phyloP scores from a whole-genome alignment of 2,113 vertebrate genomes.

The Leptocoma aspasia region DNA sequence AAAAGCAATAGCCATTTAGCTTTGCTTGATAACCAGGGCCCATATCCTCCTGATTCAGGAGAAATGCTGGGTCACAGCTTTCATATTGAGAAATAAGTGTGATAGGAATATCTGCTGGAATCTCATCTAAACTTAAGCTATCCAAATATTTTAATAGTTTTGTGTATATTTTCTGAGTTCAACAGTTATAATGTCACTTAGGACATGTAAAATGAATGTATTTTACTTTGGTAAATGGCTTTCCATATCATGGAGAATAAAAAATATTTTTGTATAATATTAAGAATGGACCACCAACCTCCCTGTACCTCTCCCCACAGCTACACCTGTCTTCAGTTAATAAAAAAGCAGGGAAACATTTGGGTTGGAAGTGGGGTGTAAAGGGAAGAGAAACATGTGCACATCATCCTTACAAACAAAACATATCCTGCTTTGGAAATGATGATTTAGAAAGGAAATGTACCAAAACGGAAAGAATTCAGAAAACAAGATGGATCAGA shows the following conservation, averaged over 20 bases:
- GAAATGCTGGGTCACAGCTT: neutral
- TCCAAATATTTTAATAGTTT: neutral
- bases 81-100: neutral
- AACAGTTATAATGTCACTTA: conserved; percentile 1
- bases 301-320: neutral
- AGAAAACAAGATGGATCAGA: neutral
- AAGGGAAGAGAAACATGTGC: conserved; percentile 49
- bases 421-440: neutral
- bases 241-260: neutral
- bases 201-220: conserved; percentile 42
- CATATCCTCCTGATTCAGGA: neutral
- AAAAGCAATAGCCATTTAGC: neutral
- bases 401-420: neutral
- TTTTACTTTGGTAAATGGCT: conserved; percentile 28
- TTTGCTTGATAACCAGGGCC: neutral
- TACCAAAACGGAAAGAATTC: conserved; percentile 43
- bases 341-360: neutral
- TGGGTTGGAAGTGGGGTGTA: neutral
- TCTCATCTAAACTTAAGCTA: neutral
- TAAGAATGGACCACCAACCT: neutral
- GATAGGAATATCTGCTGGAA: neutral
- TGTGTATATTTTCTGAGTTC: neutral
- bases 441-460: neutral
- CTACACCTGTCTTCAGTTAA: neutral
- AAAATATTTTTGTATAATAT: conserved; percentile 13